These are phyloP conservation scores for Panzeria rudis DNA, from an alignment of 2,888 invertebrate genomes.

Conservation along the genomic window DNA sequence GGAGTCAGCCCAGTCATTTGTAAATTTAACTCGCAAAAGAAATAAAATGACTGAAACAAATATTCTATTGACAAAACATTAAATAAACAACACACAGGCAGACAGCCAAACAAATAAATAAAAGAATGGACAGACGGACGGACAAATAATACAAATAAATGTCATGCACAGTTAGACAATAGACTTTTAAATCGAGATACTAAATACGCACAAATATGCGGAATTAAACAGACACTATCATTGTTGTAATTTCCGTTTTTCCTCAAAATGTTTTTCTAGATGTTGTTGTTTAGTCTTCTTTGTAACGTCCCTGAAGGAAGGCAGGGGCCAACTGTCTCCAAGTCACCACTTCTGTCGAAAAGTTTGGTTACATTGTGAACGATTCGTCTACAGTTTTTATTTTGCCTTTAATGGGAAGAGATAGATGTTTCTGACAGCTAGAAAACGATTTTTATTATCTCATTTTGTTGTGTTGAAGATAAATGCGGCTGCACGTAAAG, in stretches of 20 bases:
- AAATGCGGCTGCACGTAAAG: too few species aligned
- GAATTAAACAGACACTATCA: conserved; percentile 10
- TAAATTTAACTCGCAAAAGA: not conserved
- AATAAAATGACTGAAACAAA: not conserved
- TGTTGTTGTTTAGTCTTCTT: not conserved
- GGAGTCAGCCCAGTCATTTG: not conserved
- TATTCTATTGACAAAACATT: not conserved
- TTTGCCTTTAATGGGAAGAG: too few species aligned
- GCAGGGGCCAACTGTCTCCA: too few species aligned
- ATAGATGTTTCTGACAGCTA: too few species aligned
- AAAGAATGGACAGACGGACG: not conserved
- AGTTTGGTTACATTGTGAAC: too few species aligned
- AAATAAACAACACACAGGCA: not conserved
- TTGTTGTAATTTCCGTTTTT: conserved; percentile 11
- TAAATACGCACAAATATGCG: conserved; percentile 10
- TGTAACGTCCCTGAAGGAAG: too few species aligned
- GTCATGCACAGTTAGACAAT: conserved; percentile 26
- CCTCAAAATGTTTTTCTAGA: not conserved
- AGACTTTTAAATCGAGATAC: conserved; percentile 14
- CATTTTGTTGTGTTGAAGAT: too few species aligned
- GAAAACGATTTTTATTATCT: too few species aligned
- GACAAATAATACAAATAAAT: not conserved
- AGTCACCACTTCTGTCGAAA: too few species aligned
- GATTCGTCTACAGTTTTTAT: too few species aligned
- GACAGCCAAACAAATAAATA: not conserved